Evolutionary conservation across 2,888 invertebrate genomes (phyloP), one percentile per base, ranked within the genome.

Genomic region (Strigamia crassipes): DNA sequence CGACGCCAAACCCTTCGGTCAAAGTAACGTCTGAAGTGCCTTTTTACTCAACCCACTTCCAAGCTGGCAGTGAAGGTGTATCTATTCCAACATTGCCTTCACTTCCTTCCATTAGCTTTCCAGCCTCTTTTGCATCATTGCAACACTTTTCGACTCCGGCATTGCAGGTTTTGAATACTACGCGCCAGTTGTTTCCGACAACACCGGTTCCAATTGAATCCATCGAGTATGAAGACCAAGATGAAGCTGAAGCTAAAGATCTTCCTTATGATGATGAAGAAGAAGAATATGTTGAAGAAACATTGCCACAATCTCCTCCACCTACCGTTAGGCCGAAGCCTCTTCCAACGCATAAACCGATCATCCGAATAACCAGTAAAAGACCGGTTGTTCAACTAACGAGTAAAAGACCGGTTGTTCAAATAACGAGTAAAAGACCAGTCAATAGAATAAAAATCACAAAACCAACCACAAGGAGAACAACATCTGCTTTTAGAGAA

Each of bases 391-490:
- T 27, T 27, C 27, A 27, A 27, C 1, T 27, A 27, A 27, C 27
- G 27, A 27, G 27, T 27, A 27, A 27, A 27, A 66, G 23, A 66
- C 66, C 66, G 13, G 51, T 81, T 5, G 83, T 80, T 18, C 41
- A 61, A 81, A 82, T n/a, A n/a, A 66, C 77, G 34, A 83, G 27
- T 12, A 27, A 8, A 13, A 27, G 73, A 23, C 73, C 73, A 10
- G 31, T 56, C n/a, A n/a, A 78, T 78, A 83, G 83, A 18, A 78
- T 81, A n/a, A 83, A 84, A 27, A 81, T 82, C 34, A 83, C 83
- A 42, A 66, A 82, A 21, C 80, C 82, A 12, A 82, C 83, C 0
- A 84, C 83, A 13, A 83, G 81, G 3, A 78, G 77, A 15, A 34
- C 82, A 18, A 38, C 31, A 23, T 15, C 42, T 3, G 73, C n/a